Base-by-base conservation (phyloP, 2,113 vertebrate species). In the Meleagris gallopavo region DNA sequence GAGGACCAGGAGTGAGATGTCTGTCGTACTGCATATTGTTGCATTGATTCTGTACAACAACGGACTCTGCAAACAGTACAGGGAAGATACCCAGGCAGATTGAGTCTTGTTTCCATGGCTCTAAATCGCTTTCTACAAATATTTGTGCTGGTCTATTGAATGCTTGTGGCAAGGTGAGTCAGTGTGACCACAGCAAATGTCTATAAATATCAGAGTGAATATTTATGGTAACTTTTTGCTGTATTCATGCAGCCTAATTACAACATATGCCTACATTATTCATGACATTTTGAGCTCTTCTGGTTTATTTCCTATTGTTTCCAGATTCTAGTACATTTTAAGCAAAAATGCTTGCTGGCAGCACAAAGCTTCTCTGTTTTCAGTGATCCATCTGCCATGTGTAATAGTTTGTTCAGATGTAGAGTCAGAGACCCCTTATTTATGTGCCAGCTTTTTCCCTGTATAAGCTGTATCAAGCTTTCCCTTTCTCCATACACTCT, bases 291-390 rank as follows among this genome's bases (percentile, higher is more conserved):
- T 92, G 80, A 70, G 48, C 64, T 90, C 19, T 89, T 76, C 75
- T 93, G 61, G 20, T 89, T 93, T 85, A 67, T 92, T 73, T 93
- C 84, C 76, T 83, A 81, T 88, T 85, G 80, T 91, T 94, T 81
- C 62, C 66, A 88, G 87, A 76, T 80, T 74, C 40, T 50, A 46
- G 27, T 60, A 45, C 79, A 65, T 93, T 96, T 71, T 30, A 61
- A 89, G 81, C 50, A 72, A n/a, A 73, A 93, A 73, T 57, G 22
- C 36, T 83, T 71, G 61, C 70, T 95, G 85, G 66, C 92, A 95
- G 88, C 75, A 72, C 45, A 92, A 17, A 87, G 50, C 24, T 85
- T 72, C 62, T 93, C 71, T 62, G n/a, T 74, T 94, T 93, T 84
- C 78, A 70, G 54, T 36, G 66, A 87, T 80, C 80, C 76, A 69